Percentiles rank a stretch among this genome's conserved stretches.
phyloP scores from a whole-genome alignment of 2,113 vertebrate species.

The Hiodon alosoides region DNA sequence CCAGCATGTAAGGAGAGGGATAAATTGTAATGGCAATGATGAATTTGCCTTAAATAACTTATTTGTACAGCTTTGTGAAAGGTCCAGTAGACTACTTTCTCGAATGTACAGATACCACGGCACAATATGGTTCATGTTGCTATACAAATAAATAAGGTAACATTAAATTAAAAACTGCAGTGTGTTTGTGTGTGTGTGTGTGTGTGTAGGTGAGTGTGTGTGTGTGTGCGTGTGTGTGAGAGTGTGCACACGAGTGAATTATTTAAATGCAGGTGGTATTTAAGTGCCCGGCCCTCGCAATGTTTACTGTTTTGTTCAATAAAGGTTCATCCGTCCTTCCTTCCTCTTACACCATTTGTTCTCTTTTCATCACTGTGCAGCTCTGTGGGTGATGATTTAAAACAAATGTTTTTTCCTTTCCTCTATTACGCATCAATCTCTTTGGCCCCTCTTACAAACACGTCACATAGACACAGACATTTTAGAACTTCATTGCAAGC shows the following conservation, averaged over 20 bases:
- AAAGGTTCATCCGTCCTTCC: background rate
- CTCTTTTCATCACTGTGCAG: background rate
- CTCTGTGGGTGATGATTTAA: background rate
- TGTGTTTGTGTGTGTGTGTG: background rate
- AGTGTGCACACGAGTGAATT: background rate
- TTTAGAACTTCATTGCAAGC: background rate
- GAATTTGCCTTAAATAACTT: constrained; percentile 44
- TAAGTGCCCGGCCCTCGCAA: background rate
- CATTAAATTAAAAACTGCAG: background rate
- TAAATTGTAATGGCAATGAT: constrained; percentile 28
- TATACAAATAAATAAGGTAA: constrained; percentile 17
- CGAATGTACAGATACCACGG: constrained; percentile 18
- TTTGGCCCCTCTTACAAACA: background rate
- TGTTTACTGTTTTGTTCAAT: background rate
- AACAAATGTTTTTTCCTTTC: background rate
- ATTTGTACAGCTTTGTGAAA: constrained; percentile 32
- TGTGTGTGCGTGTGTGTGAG: constrained; percentile 1
- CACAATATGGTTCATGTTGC: constrained; percentile 7
- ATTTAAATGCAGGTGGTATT: background rate
- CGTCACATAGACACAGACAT: too few relatives aligned
- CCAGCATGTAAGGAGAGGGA: constrained; percentile 14
- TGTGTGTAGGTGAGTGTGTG: background rate
- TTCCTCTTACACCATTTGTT: background rate
- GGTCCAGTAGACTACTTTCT: constrained; percentile 11
- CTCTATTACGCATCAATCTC: background rate